Evolutionary conservation across 2,888 invertebrate species (phyloP).

Genomic region (Sphinx pinastri): DNA sequence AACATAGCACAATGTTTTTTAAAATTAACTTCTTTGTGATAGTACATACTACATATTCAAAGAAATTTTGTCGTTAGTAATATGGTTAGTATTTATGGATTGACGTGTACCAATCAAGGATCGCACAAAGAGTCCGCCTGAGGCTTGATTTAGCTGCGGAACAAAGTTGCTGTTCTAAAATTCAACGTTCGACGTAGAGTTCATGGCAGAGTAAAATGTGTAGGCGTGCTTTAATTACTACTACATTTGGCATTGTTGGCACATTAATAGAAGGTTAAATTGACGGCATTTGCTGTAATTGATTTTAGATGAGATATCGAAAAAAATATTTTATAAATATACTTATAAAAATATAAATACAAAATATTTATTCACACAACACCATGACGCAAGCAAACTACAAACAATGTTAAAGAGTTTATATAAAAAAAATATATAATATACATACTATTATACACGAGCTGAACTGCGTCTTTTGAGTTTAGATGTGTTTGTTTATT

Average conservation of each 20-base stretch:
- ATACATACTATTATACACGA: too few species aligned
- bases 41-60: slow-evolving; percentile 31
- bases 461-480: too few species aligned
- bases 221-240: background rate
- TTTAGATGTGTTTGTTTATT: too few species aligned
- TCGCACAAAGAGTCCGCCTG: slow-evolving; percentile 53
- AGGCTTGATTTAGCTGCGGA: slow-evolving; percentile 36
- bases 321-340: too few species aligned
- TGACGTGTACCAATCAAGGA: slow-evolving; percentile 63
- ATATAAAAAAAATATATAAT: too few species aligned
- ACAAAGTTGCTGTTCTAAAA: slow-evolving; percentile 19
- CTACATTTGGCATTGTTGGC: background rate
- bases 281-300: background rate
- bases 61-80: slow-evolving; percentile 45
- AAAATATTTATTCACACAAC: too few species aligned
- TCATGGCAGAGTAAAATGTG: background rate
- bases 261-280: background rate
- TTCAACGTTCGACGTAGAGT: slow-evolving; percentile 6
- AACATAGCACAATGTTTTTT: background rate
- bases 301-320: too few species aligned
- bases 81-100: slow-evolving; percentile 51
- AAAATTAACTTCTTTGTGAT: background rate
- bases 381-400: too few species aligned
- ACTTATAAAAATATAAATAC: too few species aligned
- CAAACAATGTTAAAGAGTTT: too few species aligned